Base-by-base conservation (phyloP, 2,888 invertebrate species). In the Dicyrtomina minuta region DNA sequence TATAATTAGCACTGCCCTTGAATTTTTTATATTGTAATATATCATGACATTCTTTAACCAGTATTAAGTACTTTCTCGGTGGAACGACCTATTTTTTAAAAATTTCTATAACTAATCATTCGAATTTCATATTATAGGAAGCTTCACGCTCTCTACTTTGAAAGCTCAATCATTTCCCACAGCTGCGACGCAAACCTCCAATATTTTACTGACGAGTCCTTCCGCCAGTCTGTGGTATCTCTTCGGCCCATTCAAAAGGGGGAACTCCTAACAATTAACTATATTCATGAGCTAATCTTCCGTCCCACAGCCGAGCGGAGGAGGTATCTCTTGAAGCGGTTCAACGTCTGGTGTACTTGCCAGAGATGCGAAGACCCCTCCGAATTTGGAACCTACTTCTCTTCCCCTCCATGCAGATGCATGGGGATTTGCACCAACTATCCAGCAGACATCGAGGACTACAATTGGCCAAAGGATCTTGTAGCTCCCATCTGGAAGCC, bases 331-430 rank as follows among this genome's bases (percentile, higher is more conserved):
- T 24, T 26, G 10, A 27, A 55, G 27, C 24, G 27, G 15, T 55
- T 55, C n/a, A 55, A 55, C 24, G 2, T 55, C 15, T 26, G 26
- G 55, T 55, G 55, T 15, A 55, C 1, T 4, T 55, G 55, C 12
- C 3, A 26, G 13, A 22, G 55, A 8, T 55, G 55, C 12, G 55
- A 55, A 10, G 55, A 55, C 12, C 55, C 26, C 1, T 15, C 55
- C 4, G 55, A 55, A 55, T 55, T 55, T 26, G 13, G n/a, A 26
- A 55, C 55, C 1, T 24, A 55, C 12, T 55, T 55, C 15, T 55
- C 55, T 1, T 24, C 5, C 6, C 55, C 55, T 4, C 12, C 27
- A 1, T 55, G 55, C 22, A 33, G 33, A 33, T 3, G 4, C 3
- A 33, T 5, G 33, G 33, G 33, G 3, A 33, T 5, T 8, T 33